These are phyloP conservation scores for Acronicta psi DNA, from an alignment of 2,888 invertebrate species.

Conservation along the genomic window DNA sequence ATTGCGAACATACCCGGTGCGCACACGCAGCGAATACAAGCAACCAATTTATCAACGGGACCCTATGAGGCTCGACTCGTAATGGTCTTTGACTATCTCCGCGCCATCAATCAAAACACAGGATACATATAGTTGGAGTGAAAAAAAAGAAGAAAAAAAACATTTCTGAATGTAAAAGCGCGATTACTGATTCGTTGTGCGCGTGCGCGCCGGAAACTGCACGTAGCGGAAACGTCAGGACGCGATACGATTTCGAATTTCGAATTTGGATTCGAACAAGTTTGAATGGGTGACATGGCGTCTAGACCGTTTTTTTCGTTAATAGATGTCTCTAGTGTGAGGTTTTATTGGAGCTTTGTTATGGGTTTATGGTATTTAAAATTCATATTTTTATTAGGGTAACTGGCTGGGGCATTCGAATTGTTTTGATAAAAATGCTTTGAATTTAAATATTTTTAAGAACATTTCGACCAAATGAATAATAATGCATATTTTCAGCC, in stretches of 20 bases:
- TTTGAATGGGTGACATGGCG: constrained; percentile 78
- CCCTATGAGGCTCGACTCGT: constrained; percentile 73
- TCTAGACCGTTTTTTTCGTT: constrained; percentile 72
- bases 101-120: constrained; percentile 84
- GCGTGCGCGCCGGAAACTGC: constrained; percentile 83
- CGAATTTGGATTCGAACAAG: constrained; percentile 81
- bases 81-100: constrained; percentile 80
- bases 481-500: too few species aligned
- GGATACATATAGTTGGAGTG: constrained; percentile 80
- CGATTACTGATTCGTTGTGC: constrained; percentile 84
- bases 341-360: constrained; percentile 49
- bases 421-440: constrained; percentile 25
- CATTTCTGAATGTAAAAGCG: constrained; percentile 67
- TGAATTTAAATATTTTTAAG: constrained; percentile 9
- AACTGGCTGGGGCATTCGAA: constrained; percentile 10
- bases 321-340: constrained; percentile 59
- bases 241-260: constrained; percentile 88
- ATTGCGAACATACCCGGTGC: constrained; percentile 70
- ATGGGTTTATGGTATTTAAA: constrained; percentile 36
- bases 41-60: constrained; percentile 75
- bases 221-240: constrained; percentile 87
- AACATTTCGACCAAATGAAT: too few species aligned
- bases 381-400: constrained; percentile 43
- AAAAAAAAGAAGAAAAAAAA: constrained; percentile 64
- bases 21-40: constrained; percentile 75